These are phyloP conservation scores for Enteromius treurensis DNA, from an alignment of 2,797 vertebrate species.

Conservation along the genomic window DNA sequence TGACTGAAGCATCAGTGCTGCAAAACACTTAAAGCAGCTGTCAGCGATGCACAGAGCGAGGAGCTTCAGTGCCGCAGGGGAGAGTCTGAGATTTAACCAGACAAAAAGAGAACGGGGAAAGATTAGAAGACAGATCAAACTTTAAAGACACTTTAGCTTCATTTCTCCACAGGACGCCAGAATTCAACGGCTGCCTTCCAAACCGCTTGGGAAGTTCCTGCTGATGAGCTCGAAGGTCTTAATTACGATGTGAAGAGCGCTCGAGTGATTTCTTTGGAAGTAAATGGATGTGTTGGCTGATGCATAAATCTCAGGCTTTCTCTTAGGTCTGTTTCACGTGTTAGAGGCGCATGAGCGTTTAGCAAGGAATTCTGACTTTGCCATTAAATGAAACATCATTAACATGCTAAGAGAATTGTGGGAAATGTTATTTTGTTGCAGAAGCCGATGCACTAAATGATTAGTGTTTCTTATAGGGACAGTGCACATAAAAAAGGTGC, in stretches of 20 bases:
- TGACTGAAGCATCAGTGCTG: neutral
- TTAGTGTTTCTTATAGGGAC: no score
- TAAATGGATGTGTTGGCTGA: neutral
- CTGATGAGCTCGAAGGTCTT: neutral
- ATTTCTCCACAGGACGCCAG: conserved; percentile 1
- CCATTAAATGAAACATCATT: neutral
- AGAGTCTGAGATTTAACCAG: conserved; percentile 13
- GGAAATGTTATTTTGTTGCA: conserved; percentile 2
- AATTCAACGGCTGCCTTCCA: neutral
- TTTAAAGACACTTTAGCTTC: conserved; percentile 34
- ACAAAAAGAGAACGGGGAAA: neutral
- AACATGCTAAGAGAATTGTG: neutral
- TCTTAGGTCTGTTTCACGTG: neutral
- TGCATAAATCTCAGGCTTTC: neutral
- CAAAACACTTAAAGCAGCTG: neutral
- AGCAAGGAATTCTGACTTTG: neutral
- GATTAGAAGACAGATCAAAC: conserved; percentile 16
- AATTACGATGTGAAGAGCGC: neutral
- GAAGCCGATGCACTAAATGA: neutral
- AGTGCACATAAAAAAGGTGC: no score
- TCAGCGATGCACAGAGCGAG: neutral
- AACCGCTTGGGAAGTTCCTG: neutral
- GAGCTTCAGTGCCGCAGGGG: neutral
- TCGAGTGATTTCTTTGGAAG: neutral
- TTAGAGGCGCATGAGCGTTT: neutral